Conservation (phyloP, 1,140 invertebrate species). For the Lepidurus packardi region DNA sequence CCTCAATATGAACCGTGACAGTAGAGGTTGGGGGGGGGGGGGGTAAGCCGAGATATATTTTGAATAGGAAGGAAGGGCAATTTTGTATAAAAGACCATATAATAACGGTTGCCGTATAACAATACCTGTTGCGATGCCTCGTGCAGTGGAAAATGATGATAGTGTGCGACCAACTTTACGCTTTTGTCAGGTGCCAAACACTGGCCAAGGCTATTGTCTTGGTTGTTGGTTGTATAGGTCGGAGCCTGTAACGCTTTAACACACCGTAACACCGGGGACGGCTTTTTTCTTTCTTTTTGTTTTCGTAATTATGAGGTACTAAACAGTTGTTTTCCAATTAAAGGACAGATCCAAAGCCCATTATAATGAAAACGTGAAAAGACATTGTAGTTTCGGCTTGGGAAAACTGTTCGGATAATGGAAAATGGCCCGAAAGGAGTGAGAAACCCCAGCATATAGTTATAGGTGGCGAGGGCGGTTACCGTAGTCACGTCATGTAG, state of each 20-base stretch:
- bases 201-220: neutral
- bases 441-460: too few species aligned
- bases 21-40: neutral
- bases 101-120: slow-evolving; percentile 15
- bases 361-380: too few species aligned
- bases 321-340: too few species aligned
- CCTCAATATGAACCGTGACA: neutral
- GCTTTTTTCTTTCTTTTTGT: neutral
- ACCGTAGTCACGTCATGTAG: too few species aligned
- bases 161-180: slow-evolving; percentile 1
- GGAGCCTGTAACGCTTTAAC: slow-evolving; percentile 3
- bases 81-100: neutral
- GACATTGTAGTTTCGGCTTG: too few species aligned
- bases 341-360: too few species aligned
- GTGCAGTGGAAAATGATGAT: slow-evolving; percentile 2
- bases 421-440: too few species aligned
- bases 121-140: neutral
- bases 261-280: neutral
- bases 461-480: too few species aligned
- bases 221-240: neutral
- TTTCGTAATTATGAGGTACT: neutral
- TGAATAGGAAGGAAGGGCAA: neutral
- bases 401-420: too few species aligned
- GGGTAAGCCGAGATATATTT: neutral
- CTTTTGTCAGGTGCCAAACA: neutral